Base-by-base conservation (phyloP, 2,888 invertebrate genomes). In the Calameuta idolon region DNA sequence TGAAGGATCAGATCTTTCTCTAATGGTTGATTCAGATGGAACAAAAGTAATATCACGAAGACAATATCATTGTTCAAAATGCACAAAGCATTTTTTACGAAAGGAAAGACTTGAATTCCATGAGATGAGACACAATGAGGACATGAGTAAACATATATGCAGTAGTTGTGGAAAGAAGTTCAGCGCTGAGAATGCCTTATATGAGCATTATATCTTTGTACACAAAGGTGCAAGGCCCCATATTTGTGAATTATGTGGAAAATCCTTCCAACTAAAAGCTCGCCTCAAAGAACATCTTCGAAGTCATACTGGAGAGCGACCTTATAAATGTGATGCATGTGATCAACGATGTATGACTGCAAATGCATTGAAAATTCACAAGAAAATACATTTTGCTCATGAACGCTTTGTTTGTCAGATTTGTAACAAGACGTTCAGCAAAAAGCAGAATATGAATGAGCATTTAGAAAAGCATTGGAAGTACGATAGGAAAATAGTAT, bases 401-500 rank as follows among this genome's bases (percentile, higher is more conserved):
- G 82, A 81, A 11, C 83, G 82, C 11, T 85, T 86, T 34, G 75
- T 15, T 34, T 86, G 86, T 33, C 82, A 85, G 9, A 37, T 86
- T 12, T 86, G 87, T 33, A 77, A 80, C 55, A 86, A 87, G 5
- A 82, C 85, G 4, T 86, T 84, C 33, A 81, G 83, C 40, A 87
- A 87, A 12, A 86, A 86, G 35, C 87, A 86, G 74, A 85, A 87
- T 73, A 80, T 84, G 82, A 85, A 87, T 34, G 86, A 86, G 31
- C 86, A 87, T 77, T 77, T 86, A 69, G 86, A 86, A 30, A 87
- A 83, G n/a, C 86, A 86, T 75, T 86, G 86, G 86, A 85, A 84
- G 30, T 78, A 80, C 11, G 85, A 87, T 73, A 85, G 81, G 34
- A 85, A 75, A 34, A 75, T 86, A 31, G 74, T 69, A 4, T 73